Base-by-base conservation (phyloP, 1,140 invertebrate genomes). In the Pachypeltis micranthus region DNA sequence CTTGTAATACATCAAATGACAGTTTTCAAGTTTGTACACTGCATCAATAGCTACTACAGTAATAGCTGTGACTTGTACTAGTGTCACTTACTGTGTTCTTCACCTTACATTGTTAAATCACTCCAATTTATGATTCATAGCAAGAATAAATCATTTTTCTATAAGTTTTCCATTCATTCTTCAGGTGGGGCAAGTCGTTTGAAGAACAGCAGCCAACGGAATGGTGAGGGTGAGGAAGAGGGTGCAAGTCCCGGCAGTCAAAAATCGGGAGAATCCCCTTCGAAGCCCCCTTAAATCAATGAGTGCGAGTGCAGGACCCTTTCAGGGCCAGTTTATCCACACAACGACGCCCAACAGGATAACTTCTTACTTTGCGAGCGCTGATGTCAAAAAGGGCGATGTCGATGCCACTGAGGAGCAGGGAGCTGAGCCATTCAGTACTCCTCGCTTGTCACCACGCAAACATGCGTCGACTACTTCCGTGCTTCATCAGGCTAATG, bases 301-400 rank as follows among this genome's bases (percentile, higher is more conserved):
- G 2, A 62, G 19, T 12, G 25, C 16, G 25, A 39, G 21, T 1
- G 19, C 67, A 61, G 47, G 24, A 12, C 62, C 64, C 44, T 69
- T 70, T 58, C 67, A 69, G 44, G 68, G 69, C 14, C 65, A 62
- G 55, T 44, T 70, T 12, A 67, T 67, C 51, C 68, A 69, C 54
- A 59, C 65, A 34, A 69, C 64, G 39, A 67, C 68, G 39, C 25
- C 47, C 16, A 7, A 2, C 27, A 60, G 59, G 56, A 62, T 64
- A n/a, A 64, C 63, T 2, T 64, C 63, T 3, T 64, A 58, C 44
- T 64, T 54, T 26, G 21, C 12, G 16, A 19, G 23, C 14, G 47
- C 51, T 31, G 31, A 59, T 16, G 4, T 24, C 4, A 59, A 34
- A 10, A 21, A 58, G 10, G 29, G 24, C 10, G 58, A 31, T 14